Conservation (phyloP, 1,140 invertebrate species). For the Mya arenaria region DNA sequence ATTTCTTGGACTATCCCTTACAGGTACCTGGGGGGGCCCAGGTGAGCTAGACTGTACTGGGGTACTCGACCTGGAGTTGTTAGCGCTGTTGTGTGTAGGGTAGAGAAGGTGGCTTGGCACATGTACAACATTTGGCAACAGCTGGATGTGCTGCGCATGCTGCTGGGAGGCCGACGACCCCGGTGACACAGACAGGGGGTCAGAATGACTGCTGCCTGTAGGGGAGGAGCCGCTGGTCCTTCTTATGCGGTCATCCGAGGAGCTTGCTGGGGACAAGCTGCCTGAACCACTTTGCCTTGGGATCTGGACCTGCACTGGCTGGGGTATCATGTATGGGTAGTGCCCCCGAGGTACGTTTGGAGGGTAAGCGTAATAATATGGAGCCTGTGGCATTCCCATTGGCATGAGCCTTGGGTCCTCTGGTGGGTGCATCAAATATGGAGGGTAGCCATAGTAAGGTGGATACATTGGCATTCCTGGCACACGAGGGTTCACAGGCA, state of each 20-base stretch:
- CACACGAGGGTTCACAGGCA: constrained; percentile 8
- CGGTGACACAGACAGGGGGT: constrained; percentile 53
- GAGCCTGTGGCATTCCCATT: constrained; percentile 26
- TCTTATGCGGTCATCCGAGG: constrained; percentile 23
- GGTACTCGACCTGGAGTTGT: constrained; percentile 61
- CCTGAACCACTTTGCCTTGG: constrained; percentile 25
- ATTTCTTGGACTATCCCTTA: constrained; percentile 45
- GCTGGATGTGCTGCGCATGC: constrained; percentile 65
- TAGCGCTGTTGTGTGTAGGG: constrained; percentile 42
- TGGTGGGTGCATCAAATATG: constrained; percentile 33
- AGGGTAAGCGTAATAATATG: constrained; percentile 49
- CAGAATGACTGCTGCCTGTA: constrained; percentile 36
- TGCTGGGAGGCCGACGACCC: constrained; percentile 24
- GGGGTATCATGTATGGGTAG: constrained; percentile 55
- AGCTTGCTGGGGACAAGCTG: constrained; percentile 49
- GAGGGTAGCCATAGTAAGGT: constrained; percentile 36
- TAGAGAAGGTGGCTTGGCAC: constrained; percentile 69
- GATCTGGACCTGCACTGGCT: constrained; percentile 34
- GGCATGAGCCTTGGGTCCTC: constrained; percentile 35
- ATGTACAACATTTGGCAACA: constrained; percentile 75
- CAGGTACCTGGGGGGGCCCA: not conserved
- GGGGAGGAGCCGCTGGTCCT: constrained; percentile 43
- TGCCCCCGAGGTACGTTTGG: constrained; percentile 45
- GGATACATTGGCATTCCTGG: constrained; percentile 44
- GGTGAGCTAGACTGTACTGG: constrained; percentile 54